Evolutionary conservation across 2,888 invertebrate species (phyloP), one percentile per base, ranked within the genome.

Genomic region (Trissolcus japonicus): DNA sequence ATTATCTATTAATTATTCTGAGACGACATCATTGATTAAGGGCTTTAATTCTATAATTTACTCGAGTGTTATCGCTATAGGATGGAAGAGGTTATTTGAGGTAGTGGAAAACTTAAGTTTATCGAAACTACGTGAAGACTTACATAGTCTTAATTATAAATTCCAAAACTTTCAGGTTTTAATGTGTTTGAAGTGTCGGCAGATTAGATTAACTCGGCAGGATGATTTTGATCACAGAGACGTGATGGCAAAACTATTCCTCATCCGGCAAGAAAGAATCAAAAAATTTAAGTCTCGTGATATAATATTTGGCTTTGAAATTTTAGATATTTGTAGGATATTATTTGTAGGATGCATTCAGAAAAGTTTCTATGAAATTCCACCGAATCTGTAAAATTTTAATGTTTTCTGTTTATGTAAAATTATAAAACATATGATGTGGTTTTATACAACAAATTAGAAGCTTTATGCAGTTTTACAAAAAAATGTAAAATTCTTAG

Each of bases 1-100:
- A 69, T 76, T 71, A 76, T 66, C 76, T 66, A 71, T 76, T 76
- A 76, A 76, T 76, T 76, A 76, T 76, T 61, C 66, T 50, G 16
- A 53, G 62, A 61, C 56, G 76, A 56, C 56, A 62, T 41, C 50
- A 65, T 65, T 71, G 63, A 76, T 65, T 76, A 56, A 71, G 68
- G 66, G 48, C 63, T 61, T 69, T 76, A 76, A 76, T 71, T 71
- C 66, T 40, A 71, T 71, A 62, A 71, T 71, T 76, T 76, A 71
- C 66, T 66, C 62, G 76, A 56, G 54, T 66, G 66, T 71, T 76
- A 71, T 76, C 66, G 65, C 40, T 21, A n/a, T n/a, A 57, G 57
- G 71, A 66, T 76, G 53, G 48, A 57, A 35, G 11, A 71, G 66
- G 56, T 66, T 61, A 65, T 61, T 56, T 53, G 63, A 40, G 54